Base-by-base conservation (phyloP, 1,140 invertebrate species). In the Halictus rubicundus region DNA sequence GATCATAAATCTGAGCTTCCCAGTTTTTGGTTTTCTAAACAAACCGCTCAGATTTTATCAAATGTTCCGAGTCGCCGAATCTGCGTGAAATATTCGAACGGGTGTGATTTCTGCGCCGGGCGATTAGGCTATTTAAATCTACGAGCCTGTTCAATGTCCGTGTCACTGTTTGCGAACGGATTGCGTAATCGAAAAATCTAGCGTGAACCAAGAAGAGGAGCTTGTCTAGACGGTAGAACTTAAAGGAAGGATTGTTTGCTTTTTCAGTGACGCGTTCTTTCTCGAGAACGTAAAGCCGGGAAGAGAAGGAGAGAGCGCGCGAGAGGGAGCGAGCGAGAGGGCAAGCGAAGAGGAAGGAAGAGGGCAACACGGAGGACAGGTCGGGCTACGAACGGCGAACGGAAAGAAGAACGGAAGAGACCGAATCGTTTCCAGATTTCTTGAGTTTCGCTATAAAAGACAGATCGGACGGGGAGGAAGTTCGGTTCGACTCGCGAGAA, bases 371-470 rank as follows among this genome's bases (percentile, higher is more conserved):
- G 49, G 4, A 16, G 49, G 21, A 16, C 2, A 16, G 4, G 42
- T 46, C 42, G 10, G 10, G 42, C 2, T 46, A 14, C 16, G 49
- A 54, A 54, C 21, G 1, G 7, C 6, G n/a, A 57, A 57, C 54
- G 54, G n/a, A 57, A 57, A 57, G 54, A 57, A 57, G 57, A 64
- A 54, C 2, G 46, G 49, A 65, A 16, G 46, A 23, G 49, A 57
- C 69, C 14, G 60, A 39, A 21, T 65, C 60, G 76, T 70, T 52
- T 70, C 27, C 59, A 78, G 76, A 78, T 78, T 72, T 78, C 60
- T 72, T 16, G 37, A 78, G 76, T 78, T 64, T 69, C 46, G 60
- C 76, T 65, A 72, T 78, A 78, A 78, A 78, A 78, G 76, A 64
- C 23, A 23, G 59, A 63, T 71, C 59, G 57, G 19, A 63, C 39